phyloP scores from a whole-genome alignment of 2,797 vertebrate species.

The Choloepus didactylus region DNA sequence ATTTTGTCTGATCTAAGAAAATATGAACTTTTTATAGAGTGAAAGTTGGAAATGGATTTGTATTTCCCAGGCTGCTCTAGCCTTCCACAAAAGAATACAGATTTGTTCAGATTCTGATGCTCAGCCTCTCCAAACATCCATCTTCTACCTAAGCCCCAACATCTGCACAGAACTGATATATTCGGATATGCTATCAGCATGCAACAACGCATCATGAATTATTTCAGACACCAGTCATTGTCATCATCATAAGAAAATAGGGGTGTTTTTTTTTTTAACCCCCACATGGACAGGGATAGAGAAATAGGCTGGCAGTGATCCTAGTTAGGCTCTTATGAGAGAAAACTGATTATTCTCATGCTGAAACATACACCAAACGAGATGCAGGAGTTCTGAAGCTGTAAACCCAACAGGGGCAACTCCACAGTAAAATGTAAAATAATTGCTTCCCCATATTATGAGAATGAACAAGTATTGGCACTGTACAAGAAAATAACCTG shows the following conservation, averaged over 20 bases:
- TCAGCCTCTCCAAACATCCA: constrained; percentile 25
- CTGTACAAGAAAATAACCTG: not conserved
- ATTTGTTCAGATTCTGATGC: constrained; percentile 57
- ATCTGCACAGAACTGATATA: constrained; percentile 52
- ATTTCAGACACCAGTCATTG: constrained; percentile 42
- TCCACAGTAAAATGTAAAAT: not conserved
- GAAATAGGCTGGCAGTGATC: constrained; percentile 12
- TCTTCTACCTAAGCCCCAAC: constrained; percentile 59
- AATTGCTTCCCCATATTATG: not conserved
- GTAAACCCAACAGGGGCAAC: not conserved
- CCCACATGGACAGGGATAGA: not conserved
- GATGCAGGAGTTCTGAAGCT: not conserved
- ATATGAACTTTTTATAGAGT: constrained; percentile 78
- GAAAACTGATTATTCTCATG: not conserved
- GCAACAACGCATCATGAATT: not conserved
- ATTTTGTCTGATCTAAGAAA: constrained; percentile 82
- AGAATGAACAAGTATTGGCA: not conserved
- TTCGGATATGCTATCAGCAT: constrained; percentile 46
- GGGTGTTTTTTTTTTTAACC: constrained; percentile 59
- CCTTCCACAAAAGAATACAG: constrained; percentile 73
- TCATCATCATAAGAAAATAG: not conserved
- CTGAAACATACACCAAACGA: constrained; percentile 43
- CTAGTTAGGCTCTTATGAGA: not conserved
- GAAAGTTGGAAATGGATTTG: constrained; percentile 78
- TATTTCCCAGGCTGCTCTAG: constrained; percentile 72